phyloP scores from a whole-genome alignment of 2,797 vertebrate species.

The Enteromius unitaeniatus region DNA sequence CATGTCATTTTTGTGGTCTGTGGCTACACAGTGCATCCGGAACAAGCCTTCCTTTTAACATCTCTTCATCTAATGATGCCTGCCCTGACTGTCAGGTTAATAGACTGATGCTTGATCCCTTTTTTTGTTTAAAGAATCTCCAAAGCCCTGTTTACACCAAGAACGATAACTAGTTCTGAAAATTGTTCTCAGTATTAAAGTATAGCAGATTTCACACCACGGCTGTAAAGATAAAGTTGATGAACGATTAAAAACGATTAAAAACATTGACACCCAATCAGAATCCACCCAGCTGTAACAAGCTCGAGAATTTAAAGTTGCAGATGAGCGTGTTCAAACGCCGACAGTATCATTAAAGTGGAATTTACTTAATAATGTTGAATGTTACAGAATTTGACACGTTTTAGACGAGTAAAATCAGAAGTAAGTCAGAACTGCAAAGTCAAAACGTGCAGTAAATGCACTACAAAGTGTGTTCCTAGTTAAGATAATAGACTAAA shows the following conservation, averaged over 20 bases:
- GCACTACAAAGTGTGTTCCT: not conserved
- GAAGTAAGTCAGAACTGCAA: not conserved
- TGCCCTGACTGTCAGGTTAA: constrained; percentile 1
- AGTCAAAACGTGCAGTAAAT: too few species aligned
- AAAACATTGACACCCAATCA: too few species aligned
- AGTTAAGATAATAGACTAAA: not conserved
- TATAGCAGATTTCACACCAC: too few species aligned
- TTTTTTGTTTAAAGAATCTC: not conserved
- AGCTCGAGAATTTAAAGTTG: too few species aligned
- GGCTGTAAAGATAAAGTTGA: too few species aligned
- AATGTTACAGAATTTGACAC: not conserved
- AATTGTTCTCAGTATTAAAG: too few species aligned
- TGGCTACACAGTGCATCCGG: constrained; percentile 28
- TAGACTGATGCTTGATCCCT: not conserved
- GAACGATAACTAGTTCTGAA: too few species aligned
- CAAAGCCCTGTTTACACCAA: not conserved
- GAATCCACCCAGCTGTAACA: too few species aligned
- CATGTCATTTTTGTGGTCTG: constrained; percentile 35
- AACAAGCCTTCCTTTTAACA: not conserved
- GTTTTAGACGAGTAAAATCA: not conserved
- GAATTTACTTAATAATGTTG: not conserved
- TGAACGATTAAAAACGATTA: too few species aligned
- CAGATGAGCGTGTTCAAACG: not conserved
- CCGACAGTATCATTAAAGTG: not conserved
- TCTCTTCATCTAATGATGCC: constrained; percentile 3